Base-by-base conservation (phyloP, 2,797 vertebrate genomes). In the Crocidura indochinensis region DNA sequence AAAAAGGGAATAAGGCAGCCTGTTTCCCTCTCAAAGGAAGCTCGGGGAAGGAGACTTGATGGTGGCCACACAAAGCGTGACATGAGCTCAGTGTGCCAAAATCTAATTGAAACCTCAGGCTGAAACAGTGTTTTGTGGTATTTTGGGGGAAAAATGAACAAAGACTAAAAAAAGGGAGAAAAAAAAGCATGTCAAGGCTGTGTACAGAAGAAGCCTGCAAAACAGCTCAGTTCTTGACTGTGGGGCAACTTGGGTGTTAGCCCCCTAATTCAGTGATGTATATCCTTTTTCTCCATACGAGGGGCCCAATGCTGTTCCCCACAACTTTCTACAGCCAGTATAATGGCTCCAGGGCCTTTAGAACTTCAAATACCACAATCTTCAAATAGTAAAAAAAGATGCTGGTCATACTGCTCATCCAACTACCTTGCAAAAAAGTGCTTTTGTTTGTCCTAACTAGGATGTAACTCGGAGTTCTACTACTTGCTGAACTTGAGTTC, bases 101-200 rank as follows among this genome's bases (percentile, higher is more conserved):
- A 38, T 60, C 60, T 90, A 91, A 91, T 53, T 87, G 95, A 95
- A 81, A 67, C 51, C 96, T 95, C 90, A 24, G 56, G 60, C 91
- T 31, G 64, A 90, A 92, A 92, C 64, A 74, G 64, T 92, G 84
- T 88, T 88, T 92, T 26, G 2, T 83, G 64, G 56, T 26, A 31
- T 79, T 24, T 46, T 49, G 84, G 76, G 38, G 5, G 69, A 72
- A 82, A 65, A 83, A 92, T 77, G 72, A 77, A 24, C 22, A 15
- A 15, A 75, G 80, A 91, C 86, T 72, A 65, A 87, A 86, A 19
- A 67, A 75, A 27, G 38, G 64, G 31, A 49, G 19, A 20, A 60
- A 60, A 60, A 20, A 60, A 60, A 60, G 5, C 17, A 60, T 20
- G 19, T 7, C 56, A 60, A 60, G 8, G 60, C 64, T n/a, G 10